Evolutionary conservation across 1,140 invertebrate species (phyloP).

Genomic region (Rhagoletis zephyria): DNA sequence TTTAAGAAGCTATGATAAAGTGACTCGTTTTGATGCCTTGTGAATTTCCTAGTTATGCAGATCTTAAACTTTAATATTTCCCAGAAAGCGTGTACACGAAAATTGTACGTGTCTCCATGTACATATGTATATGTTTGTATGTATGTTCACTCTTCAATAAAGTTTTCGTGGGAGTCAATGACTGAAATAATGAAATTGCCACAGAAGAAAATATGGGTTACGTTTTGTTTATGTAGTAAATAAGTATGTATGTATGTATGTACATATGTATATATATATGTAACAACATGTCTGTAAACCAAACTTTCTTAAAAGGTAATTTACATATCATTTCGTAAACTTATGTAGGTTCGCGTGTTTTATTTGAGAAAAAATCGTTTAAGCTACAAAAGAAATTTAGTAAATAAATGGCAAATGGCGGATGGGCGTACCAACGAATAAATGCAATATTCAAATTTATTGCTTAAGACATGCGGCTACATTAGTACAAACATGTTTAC

Average conservation of each 20-base stretch:
- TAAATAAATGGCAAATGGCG: background rate
- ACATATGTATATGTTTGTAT: too few species aligned
- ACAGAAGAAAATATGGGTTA: background rate
- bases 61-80: too few species aligned
- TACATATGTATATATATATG: background rate
- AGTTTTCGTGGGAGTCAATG: slow-evolving; percentile 13
- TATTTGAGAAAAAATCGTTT: background rate
- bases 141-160: background rate
- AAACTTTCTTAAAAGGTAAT: background rate
- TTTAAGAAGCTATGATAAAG: too few species aligned
- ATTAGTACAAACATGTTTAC: background rate
- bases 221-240: background rate
- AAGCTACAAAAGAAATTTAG: background rate
- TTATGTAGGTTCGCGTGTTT: slow-evolving; percentile 11
- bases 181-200: background rate
- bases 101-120: too few species aligned
- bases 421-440: slow-evolving; percentile 25
- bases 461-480: background rate
- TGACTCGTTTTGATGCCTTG: too few species aligned
- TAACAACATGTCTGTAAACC: background rate
- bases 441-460: slow-evolving; percentile 29
- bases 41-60: too few species aligned
- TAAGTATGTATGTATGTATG: background rate
- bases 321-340: slow-evolving; percentile 33
- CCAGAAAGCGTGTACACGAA: too few species aligned